Conservation (phyloP, 2,888 invertebrate genomes). For the Acanthosepion pharaonis region DNA sequence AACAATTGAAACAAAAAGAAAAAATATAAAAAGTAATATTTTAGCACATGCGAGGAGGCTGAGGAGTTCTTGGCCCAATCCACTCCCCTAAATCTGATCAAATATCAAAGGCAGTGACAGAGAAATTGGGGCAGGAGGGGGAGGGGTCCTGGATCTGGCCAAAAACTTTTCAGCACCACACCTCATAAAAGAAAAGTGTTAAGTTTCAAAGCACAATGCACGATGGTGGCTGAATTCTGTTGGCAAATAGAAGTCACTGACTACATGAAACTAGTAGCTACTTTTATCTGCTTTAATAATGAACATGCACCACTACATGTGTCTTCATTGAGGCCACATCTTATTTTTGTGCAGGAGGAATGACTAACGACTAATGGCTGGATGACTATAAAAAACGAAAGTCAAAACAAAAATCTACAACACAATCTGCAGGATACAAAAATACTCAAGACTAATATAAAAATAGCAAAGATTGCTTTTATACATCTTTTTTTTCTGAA, state of each 20-base stretch:
- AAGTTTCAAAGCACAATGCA: too few species aligned
- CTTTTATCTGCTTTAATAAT: not conserved
- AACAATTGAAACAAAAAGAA: not conserved
- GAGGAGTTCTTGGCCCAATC: too few species aligned
- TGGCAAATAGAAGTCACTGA: not conserved
- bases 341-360: not conserved
- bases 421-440: not conserved
- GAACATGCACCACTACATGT: not conserved
- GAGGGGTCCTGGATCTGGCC: too few species aligned
- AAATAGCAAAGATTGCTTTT: not conserved
- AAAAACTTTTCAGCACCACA: too few species aligned
- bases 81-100: too few species aligned
- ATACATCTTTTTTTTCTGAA: not conserved
- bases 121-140: too few species aligned
- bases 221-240: not conserved
- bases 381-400: not conserved
- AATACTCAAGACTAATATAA: not conserved
- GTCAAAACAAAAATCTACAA: not conserved
- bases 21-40: not conserved
- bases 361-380: not conserved
- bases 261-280: not conserved
- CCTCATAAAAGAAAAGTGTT: too few species aligned
- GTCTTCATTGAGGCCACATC: not conserved
- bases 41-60: too few species aligned
- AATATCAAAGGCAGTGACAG: too few species aligned